A percentile compares a stretch with the other conserved stretches of the same genome.
Conservation (phyloP, 2,888 invertebrate species). For the Troilus luridus region DNA sequence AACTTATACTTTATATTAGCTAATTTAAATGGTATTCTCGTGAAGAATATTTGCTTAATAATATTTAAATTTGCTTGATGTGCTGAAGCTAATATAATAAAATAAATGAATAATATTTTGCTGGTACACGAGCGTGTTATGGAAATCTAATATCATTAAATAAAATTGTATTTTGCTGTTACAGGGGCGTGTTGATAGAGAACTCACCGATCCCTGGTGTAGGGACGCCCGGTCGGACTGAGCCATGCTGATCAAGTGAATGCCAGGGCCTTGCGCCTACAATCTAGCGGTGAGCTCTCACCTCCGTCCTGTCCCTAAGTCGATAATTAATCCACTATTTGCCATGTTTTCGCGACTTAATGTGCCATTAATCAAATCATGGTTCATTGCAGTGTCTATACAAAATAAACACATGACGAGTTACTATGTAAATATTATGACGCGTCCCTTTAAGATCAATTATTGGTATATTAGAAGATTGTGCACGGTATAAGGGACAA, state of each 20-base stretch:
- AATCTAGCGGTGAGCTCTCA: background rate
- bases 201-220: slow-evolving; percentile 12
- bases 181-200: background rate
- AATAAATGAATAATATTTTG: no score
- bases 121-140: background rate
- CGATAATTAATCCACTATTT: background rate
- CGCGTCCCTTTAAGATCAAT: background rate
- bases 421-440: background rate
- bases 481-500: no score
- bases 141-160: background rate
- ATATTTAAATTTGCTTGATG: background rate
- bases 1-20: background rate
- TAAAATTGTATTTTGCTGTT: background rate
- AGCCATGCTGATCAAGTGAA: slow-evolving; percentile 3
- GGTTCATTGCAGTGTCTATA: background rate
- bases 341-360: background rate
- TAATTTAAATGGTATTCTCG: background rate
- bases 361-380: background rate
- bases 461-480: no score
- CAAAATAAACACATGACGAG: no score
- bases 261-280: background rate
- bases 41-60: background rate
- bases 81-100: background rate
- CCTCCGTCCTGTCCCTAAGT: background rate
- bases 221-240: background rate